phyloP scores from a whole-genome alignment of 2,113 vertebrate genomes.

The Apeltes quadracus region DNA sequence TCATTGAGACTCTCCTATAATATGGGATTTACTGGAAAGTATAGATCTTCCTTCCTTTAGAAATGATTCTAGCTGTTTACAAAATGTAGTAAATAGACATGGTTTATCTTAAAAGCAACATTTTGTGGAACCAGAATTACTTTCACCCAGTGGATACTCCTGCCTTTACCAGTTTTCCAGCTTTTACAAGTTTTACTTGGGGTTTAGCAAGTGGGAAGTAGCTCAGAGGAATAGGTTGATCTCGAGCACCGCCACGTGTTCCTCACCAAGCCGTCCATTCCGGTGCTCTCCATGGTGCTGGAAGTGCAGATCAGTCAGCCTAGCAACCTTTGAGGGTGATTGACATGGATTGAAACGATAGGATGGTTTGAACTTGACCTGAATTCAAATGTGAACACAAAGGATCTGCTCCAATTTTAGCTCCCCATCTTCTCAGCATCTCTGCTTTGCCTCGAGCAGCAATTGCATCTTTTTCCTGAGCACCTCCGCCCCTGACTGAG shows the following conservation, averaged over 20 bases:
- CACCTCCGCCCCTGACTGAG: constrained; percentile 18
- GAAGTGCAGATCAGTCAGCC: constrained; percentile 65
- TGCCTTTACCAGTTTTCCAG: background rate
- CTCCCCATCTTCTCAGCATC: constrained; percentile 33
- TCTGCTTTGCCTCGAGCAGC: background rate
- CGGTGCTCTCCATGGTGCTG: constrained; percentile 74
- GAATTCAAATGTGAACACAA: constrained; percentile 63
- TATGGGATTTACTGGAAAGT: background rate
- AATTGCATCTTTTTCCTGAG: constrained; percentile 1
- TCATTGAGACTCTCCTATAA: background rate
- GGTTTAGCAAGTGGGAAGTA: background rate
- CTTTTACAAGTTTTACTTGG: no score
- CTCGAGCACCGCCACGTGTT: background rate
- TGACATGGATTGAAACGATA: constrained; percentile 57
- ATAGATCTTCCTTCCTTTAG: background rate
- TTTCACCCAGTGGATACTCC: background rate
- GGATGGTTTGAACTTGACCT: constrained; percentile 70
- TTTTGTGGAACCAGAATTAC: background rate
- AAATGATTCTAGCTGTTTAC: background rate
- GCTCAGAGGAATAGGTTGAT: background rate
- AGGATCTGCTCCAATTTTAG: constrained; percentile 63
- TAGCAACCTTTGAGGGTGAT: constrained; percentile 45
- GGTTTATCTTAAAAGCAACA: constrained; percentile 1
- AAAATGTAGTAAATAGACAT: background rate
- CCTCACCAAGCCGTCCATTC: constrained; percentile 12